phyloP scores from a whole-genome alignment of 2,797 vertebrate genomes.

The Sebastes paucispinis region DNA sequence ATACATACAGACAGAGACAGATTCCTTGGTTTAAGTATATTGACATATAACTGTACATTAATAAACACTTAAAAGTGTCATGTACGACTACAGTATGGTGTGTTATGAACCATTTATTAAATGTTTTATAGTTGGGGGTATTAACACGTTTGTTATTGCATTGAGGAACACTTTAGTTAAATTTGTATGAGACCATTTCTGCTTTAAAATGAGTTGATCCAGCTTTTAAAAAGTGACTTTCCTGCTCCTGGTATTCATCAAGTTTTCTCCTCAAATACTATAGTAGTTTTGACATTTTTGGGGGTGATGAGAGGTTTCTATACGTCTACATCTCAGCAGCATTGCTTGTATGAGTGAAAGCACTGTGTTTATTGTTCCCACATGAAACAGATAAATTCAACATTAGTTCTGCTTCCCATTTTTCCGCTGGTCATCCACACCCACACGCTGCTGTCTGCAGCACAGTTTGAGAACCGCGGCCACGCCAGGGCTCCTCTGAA shows the following conservation, averaged over 20 bases:
- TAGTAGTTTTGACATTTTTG: too few species aligned
- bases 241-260: background rate
- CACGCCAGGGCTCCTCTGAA: background rate
- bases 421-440: background rate
- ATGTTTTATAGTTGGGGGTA: too few species aligned
- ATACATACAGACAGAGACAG: too few species aligned
- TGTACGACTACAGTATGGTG: too few species aligned
- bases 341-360: background rate
- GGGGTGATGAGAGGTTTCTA: background rate
- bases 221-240: background rate
- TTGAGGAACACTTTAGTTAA: background rate
- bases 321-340: background rate
- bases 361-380: background rate
- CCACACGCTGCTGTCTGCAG: background rate
- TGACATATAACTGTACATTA: background rate
- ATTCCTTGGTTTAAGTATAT: too few species aligned
- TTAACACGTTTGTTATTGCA: too few species aligned
- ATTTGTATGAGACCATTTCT: background rate
- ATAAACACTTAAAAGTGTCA: too few species aligned
- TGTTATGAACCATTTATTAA: too few species aligned
- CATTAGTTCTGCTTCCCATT: conserved; percentile 1
- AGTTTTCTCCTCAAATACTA: background rate
- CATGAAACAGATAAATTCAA: background rate
- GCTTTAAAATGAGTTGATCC: background rate
- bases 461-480: background rate